Base-by-base conservation (phyloP, 2,888 invertebrate genomes). In the Oligia fasciuncula region DNA sequence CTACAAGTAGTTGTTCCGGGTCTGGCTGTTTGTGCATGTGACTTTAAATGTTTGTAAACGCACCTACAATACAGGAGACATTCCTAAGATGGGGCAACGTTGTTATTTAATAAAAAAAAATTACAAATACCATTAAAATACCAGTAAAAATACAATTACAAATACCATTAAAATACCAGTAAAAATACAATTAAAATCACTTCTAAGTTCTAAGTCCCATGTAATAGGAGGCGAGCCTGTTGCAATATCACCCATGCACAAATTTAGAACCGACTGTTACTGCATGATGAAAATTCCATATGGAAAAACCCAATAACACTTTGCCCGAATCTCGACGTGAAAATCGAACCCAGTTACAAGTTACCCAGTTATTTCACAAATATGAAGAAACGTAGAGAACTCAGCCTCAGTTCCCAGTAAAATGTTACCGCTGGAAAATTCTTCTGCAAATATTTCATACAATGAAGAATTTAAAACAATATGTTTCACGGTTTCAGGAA, bases 381-480 rank as follows among this genome's bases (percentile, higher is more conserved):
- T 72, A 80, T 79, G 46, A 68, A 66, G 70, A 67, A 68, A 81
- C 57, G 72, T 77, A 73, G 49, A 67, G 67, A 77, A 85, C 78
- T 80, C 73, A 71, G 46, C 35, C 43, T 6, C 65, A 77, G 60
- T 77, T 66, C 67, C 62, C 29, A 40, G 60, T 75, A 73, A 71
- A 86, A 77, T 66, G 62, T 67, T 78, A 66, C 76, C 60, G 35
- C 17, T 76, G 60, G 29, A 66, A 57, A 86, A 86, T 86, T 88
- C 78, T 83, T 80, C 35, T 54, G 43, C 57, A 73, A 86, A 87
- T 69, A 78, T 87, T 80, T 81, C 74, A 72, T 70, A 80, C 72
- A 77, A 79, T 77, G 79, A 72, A 76, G 76, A 78, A 77, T 86
- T 80, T 78, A 70, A 80, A 86, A 74, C 75, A 86, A 78, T 80